Conservation (phyloP, 53 echinoderm and acorn worm genomes). For the Zoroaster sp. region DNA sequence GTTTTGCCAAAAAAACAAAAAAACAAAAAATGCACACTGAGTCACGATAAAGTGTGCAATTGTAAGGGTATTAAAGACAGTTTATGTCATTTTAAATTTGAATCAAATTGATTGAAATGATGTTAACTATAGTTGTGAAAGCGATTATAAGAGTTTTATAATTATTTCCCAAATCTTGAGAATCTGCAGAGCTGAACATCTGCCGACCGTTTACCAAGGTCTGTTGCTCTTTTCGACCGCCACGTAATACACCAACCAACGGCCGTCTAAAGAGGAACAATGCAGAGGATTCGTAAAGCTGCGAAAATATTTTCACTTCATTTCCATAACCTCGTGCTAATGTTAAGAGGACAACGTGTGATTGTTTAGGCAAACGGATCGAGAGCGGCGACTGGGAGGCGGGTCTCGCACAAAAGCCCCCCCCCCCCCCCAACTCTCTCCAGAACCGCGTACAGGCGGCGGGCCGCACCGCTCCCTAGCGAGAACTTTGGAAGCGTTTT, state of each 20-base stretch:
- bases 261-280: conserved; percentile 44
- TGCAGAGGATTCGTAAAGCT: conserved; percentile 48
- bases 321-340: conserved; percentile 69
- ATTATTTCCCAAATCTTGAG: no score
- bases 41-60: no score
- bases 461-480: background rate
- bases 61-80: no score
- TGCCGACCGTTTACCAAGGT: background rate
- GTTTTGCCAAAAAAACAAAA: no score
- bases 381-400: conserved; percentile 3
- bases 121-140: no score
- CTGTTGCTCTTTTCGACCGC: background rate
- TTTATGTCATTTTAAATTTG: no score
- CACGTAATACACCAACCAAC: background rate
- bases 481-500: background rate
- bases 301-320: conserved; percentile 86
- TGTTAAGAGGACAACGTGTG: conserved; percentile 47
- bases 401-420: background rate
- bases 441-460: background rate
- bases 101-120: no score
- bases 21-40: no score
- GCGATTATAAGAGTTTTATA: no score
- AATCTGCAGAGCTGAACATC: no score
- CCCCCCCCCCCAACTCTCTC: background rate
- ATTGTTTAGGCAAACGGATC: conserved; percentile 69